Percentiles rank a stretch among this genome's conserved stretches.
These are phyloP conservation scores for Ailurus styani DNA, from an alignment of 2,113 vertebrate species.

Conservation along the genomic window DNA sequence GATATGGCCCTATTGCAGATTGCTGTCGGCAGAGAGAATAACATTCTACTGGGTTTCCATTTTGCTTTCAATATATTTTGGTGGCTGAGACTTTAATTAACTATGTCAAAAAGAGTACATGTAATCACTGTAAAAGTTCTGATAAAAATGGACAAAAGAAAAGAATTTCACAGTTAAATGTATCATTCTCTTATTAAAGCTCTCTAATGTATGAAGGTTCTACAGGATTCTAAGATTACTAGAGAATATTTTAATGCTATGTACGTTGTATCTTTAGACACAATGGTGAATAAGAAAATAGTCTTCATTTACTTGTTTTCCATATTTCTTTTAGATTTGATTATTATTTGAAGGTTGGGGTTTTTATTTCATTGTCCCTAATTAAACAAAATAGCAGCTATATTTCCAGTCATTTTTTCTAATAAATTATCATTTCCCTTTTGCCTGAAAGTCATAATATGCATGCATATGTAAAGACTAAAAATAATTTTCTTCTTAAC, in stretches of 20 bases:
- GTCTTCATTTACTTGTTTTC: not conserved
- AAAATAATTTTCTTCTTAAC: not conserved
- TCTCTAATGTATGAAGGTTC: not conserved
- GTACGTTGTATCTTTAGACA: not conserved
- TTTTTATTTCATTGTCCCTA: not conserved
- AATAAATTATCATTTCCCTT: not conserved
- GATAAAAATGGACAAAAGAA: constrained; percentile 37
- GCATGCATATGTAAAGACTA: not conserved
- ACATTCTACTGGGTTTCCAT: constrained; percentile 18
- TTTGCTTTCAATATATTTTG: constrained; percentile 36
- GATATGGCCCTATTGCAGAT: not conserved
- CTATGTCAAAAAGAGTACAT: not conserved
- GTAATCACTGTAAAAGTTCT: not conserved
- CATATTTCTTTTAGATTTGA: not conserved
- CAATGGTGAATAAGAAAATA: not conserved
- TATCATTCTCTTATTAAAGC: not conserved
- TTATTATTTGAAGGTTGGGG: not conserved
- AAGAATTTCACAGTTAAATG: not conserved
- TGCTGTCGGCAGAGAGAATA: not conserved
- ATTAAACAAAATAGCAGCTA: not conserved
- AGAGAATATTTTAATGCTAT: not conserved
- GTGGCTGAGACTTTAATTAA: constrained; percentile 22
- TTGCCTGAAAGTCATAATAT: not conserved
- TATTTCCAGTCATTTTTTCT: not conserved
- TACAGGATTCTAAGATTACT: not conserved